Conservation (phyloP, 2,113 vertebrate species). For the Monopterus albus region DNA sequence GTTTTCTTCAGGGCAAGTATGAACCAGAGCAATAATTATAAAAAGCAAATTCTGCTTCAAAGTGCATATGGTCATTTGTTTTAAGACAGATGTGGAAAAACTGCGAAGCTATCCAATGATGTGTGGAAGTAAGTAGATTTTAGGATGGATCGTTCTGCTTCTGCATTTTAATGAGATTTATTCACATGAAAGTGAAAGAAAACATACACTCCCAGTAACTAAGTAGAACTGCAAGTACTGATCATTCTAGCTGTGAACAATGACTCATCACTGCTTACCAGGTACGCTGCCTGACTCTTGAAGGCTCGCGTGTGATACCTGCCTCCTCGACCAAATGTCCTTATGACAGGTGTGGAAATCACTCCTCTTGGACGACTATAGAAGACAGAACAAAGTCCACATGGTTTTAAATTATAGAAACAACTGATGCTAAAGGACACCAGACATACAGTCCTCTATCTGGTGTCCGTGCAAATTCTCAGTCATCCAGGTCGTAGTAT, state of each 20-base stretch:
- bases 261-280: constrained; percentile 79
- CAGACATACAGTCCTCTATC: neutral
- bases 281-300: constrained; percentile 88
- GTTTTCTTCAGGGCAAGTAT: neutral
- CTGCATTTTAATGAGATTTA: neutral
- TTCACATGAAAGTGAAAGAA: neutral
- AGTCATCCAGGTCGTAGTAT: no score
- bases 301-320: constrained; percentile 88
- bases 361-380: constrained; percentile 91
- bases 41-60: no score
- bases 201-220: neutral
- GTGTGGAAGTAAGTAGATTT: no score
- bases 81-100: no score
- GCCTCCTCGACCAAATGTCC: constrained; percentile 92
- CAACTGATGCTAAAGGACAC: neutral
- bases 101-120: no score
- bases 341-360: constrained; percentile 93
- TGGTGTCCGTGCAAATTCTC: no score
- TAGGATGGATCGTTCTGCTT: neutral
- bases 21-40: neutral
- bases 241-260: neutral
- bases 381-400: neutral
- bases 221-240: no score
- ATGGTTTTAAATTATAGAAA: neutral
- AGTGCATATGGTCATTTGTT: no score